A percentile compares a stretch with the other conserved stretches of the same genome.
These are phyloP conservation scores for Agapetus fuscipes DNA, from an alignment of 2,888 invertebrate genomes.

Conservation along the genomic window DNA sequence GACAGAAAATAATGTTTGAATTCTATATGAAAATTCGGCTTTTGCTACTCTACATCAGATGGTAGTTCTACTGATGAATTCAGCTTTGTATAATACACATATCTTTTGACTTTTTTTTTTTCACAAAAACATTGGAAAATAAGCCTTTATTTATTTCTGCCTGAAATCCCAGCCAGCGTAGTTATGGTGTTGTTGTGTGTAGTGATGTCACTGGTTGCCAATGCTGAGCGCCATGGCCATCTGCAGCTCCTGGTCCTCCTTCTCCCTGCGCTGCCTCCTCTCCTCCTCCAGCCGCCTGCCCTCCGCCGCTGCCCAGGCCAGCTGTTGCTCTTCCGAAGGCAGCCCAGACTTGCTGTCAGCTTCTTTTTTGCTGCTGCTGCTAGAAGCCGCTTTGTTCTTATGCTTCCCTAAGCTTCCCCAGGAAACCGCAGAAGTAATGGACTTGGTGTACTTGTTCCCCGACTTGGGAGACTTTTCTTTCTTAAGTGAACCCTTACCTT, in stretches of 20 bases:
- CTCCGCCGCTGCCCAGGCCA: slow-evolving; percentile 65
- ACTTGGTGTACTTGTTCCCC: slow-evolving; percentile 38
- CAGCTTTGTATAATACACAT: no score
- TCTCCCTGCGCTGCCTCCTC: slow-evolving; percentile 46
- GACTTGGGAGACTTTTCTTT: slow-evolving; percentile 43
- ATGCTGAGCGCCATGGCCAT: slow-evolving; percentile 60
- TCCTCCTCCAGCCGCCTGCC: slow-evolving; percentile 54
- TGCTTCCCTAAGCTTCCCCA: slow-evolving; percentile 41
- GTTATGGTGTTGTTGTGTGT: no score
- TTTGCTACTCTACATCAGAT: no score
- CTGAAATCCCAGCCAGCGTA: no score
- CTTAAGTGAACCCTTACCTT: slow-evolving; percentile 23
- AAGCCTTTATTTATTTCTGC: no score
- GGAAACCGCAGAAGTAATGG: slow-evolving; percentile 33
- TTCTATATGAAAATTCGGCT: no score
- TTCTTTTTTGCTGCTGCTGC: slow-evolving; percentile 5
- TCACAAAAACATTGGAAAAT: no score
- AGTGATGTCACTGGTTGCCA: slow-evolving; percentile 17
- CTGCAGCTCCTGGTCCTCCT: slow-evolving; percentile 64
- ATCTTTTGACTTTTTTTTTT: no score
- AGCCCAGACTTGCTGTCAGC: slow-evolving; percentile 24
- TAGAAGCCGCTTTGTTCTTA: slow-evolving; percentile 24
- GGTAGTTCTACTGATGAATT: no score
- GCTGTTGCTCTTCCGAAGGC: slow-evolving; percentile 56
- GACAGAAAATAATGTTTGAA: no score